These are phyloP conservation scores for Oasisia sp. DNA, from an alignment of 2,888 invertebrate genomes.

Conservation along the genomic window DNA sequence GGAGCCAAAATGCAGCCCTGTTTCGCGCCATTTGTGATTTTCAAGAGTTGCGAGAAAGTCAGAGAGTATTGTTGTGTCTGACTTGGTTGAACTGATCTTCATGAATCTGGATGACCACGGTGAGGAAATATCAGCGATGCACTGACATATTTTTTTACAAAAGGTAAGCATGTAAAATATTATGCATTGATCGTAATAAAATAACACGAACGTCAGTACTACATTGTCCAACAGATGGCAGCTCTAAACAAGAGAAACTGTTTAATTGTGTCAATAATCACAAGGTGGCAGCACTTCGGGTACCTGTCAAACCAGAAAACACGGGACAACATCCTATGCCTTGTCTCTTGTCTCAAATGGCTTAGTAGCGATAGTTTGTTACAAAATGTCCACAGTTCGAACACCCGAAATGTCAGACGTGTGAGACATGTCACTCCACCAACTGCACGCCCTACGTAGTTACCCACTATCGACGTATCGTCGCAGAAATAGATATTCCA, in stretches of 20 bases:
- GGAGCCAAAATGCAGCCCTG: no score
- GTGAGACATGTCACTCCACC: not conserved
- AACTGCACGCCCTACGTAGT: not conserved
- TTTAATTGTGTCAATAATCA: not conserved
- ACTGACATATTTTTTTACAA: no score
- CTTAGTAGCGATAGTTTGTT: not conserved
- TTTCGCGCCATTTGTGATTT: no score
- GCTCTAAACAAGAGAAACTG: not conserved
- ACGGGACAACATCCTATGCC: not conserved
- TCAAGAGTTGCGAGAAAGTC: no score
- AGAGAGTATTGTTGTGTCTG: no score
- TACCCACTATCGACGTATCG: not conserved
- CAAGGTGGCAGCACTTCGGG: not conserved
- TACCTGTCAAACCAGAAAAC: constrained; percentile 12
- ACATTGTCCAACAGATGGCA: not conserved
- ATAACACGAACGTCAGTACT: no score
- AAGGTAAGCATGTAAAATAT: no score
- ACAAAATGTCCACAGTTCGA: not conserved
- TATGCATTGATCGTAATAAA: no score
- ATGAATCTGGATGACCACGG: no score
- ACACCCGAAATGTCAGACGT: not conserved
- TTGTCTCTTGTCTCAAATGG: not conserved
- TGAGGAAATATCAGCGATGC: no score
- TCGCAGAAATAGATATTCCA: not conserved
- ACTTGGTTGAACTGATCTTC: no score